Evolutionary conservation across 1,140 invertebrate species (phyloP), one percentile per base, ranked within the genome.

Genomic region (Drosophila persimilis): DNA sequence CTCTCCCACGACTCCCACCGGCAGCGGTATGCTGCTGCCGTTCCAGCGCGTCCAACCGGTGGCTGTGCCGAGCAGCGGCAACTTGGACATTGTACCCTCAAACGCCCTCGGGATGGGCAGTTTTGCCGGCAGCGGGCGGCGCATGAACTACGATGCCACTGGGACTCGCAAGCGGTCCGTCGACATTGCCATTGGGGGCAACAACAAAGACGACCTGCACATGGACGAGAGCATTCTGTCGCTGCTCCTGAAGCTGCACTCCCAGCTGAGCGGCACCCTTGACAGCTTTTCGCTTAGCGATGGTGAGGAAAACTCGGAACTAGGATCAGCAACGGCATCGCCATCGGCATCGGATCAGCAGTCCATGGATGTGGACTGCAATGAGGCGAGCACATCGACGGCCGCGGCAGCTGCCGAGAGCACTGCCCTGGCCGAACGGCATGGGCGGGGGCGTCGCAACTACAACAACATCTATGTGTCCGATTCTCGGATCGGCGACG

Each of bases 151-250:
- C 35, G 88, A 75, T 62, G 59, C 81, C 9, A 66, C 77, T 2
- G 77, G 89, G 7, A 73, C 75, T 2, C 74, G 90, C 3, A 91
- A 91, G 20, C 85, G 90, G 0, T 73, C 89, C 7, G 89, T 91
- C 6, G 90, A 91, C 55, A 88, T 90, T 51, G 84, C 78, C 55
- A 83, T 91, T 31, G 80, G 80, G 22, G 76, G 80, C 43, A 60
- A 53, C 48, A 89, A 92, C 26, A 92, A 93, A 48, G 93, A 94
- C 13, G 92, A 93, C 50, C 92, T 95, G 0, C 93, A 94, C 58
- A 93, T 97, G 15, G 96, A 97, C 77, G 98, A 99, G 91, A 98
- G 97, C 63, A 97, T 99, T 54, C 95, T 99, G 69, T 97, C 97
- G 0, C 92, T 99, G 41, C 92, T 99, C 22, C 92, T 99, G 8